phyloP scores from a whole-genome alignment of 2,113 vertebrate genomes.

The Nicator chloris region DNA sequence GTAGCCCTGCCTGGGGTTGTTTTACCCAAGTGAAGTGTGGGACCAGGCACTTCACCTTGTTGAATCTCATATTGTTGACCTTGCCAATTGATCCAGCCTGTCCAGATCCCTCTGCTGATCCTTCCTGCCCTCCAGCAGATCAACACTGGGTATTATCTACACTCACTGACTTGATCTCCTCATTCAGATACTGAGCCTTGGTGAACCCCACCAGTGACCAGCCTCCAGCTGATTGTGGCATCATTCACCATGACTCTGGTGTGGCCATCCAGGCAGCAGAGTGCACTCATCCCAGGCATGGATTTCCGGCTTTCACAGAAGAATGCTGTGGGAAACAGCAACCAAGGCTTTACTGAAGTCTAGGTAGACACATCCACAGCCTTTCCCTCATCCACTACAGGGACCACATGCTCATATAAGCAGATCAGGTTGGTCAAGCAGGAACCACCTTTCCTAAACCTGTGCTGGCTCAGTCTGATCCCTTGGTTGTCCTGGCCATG shows the following conservation, averaged over 20 bases:
- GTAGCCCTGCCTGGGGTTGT: background rate
- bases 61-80: background rate
- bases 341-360: background rate
- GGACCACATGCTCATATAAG: background rate
- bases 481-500: background rate
- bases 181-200: background rate
- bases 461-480: background rate
- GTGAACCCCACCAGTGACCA: background rate
- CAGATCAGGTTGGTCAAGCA: background rate
- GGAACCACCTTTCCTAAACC: background rate
- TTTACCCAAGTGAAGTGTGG: accelerated
- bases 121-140: background rate
- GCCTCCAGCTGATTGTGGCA: background rate
- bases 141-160: background rate
- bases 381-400: background rate
- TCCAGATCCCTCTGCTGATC: background rate
- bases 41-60: accelerated
- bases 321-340: background rate
- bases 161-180: background rate
- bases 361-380: background rate
- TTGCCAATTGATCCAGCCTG: background rate
- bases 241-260: background rate
- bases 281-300: background rate
- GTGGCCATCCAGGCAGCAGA: background rate
- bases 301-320: background rate